Conservation (phyloP, 2,113 vertebrate genomes). For the Acanthisitta chloris region DNA sequence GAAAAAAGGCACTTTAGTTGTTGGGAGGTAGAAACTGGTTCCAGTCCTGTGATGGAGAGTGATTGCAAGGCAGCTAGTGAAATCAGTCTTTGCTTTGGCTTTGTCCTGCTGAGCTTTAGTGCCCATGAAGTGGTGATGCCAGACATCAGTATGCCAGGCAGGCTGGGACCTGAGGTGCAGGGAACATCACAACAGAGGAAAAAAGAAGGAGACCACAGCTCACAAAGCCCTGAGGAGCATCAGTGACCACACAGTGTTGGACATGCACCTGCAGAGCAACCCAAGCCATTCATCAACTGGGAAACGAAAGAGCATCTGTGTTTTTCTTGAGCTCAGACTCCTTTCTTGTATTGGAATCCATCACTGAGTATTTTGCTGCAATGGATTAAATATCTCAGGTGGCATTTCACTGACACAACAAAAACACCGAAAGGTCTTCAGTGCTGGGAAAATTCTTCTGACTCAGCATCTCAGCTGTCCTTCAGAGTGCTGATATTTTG, state of each 20-base stretch:
- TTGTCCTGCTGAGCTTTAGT: neutral
- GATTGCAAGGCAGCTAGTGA: neutral
- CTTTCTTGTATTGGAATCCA: neutral
- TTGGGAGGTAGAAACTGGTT: neutral
- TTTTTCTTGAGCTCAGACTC: neutral
- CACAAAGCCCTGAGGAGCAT: neutral
- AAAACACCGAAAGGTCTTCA: neutral
- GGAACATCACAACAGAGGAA: accelerated
- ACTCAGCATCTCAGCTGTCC: neutral
- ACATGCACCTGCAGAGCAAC: neutral
- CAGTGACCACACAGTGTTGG: accelerated
- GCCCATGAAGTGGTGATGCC: neutral
- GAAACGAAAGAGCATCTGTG: neutral
- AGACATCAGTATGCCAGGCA: neutral
- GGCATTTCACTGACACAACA: neutral
- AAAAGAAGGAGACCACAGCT: neutral
- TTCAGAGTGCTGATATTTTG: neutral
- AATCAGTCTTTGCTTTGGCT: neutral
- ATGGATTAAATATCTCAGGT: neutral
- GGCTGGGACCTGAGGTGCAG: neutral
- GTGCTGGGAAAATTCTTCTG: neutral
- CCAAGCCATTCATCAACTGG: neutral
- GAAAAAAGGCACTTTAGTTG: neutral
- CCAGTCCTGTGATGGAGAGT: neutral
- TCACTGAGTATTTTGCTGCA: neutral